phyloP scores from a whole-genome alignment of 2,113 vertebrate species.

The Gambusia holbrooki region DNA sequence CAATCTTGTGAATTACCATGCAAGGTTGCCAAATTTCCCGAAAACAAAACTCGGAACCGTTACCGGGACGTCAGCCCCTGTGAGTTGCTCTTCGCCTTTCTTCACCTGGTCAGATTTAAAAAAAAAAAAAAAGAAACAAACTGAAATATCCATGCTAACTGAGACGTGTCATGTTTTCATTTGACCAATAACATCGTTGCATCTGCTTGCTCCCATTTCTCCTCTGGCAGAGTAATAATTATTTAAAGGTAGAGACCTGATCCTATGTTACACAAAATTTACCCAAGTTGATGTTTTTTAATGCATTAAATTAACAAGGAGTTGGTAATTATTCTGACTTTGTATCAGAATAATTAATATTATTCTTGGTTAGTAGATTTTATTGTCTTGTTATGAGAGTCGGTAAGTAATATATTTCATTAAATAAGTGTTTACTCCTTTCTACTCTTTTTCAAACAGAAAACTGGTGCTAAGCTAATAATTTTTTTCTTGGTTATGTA shows the following conservation, averaged over 20 bases:
- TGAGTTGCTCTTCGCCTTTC: constrained; percentile 79
- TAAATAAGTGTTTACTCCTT: too few species aligned
- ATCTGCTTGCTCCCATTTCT: not conserved
- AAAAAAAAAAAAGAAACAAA: not conserved
- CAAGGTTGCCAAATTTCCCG: constrained; percentile 92
- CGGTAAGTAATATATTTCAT: too few species aligned
- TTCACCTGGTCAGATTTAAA: not conserved
- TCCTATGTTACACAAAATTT: not conserved
- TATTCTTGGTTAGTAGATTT: too few species aligned
- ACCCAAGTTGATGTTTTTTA: not conserved
- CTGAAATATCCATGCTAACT: not conserved
- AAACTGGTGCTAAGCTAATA: too few species aligned
- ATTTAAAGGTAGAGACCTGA: not conserved
- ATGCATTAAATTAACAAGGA: not conserved
- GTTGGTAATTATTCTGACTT: too few species aligned
- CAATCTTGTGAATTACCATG: constrained; percentile 97
- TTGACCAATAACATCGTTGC: not conserved
- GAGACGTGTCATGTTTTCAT: not conserved
- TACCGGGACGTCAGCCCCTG: constrained; percentile 99
- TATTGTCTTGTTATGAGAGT: too few species aligned
- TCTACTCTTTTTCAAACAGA: too few species aligned
- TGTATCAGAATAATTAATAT: too few species aligned
- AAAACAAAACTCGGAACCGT: constrained; percentile 96
- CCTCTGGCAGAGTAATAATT: not conserved
- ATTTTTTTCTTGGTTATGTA: too few species aligned